Percentiles rank a stretch among this genome's conserved stretches.
These are phyloP conservation scores for Bufo bufo DNA, from an alignment of 2,113 vertebrate genomes.

Conservation along the genomic window DNA sequence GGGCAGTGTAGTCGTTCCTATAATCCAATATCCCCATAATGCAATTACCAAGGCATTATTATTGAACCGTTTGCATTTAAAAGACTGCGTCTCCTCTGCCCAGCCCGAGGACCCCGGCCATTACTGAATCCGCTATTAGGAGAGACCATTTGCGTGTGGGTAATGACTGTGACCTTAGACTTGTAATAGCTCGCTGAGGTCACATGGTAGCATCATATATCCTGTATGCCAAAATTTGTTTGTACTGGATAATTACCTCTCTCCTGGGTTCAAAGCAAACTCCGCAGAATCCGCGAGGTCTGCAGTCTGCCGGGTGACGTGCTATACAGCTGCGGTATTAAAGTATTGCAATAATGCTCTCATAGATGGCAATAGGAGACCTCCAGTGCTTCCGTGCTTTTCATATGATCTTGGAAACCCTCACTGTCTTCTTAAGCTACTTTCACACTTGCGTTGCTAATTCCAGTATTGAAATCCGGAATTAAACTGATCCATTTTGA, in stretches of 20 bases:
- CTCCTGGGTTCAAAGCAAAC: background rate
- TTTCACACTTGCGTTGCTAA: no score
- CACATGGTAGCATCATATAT: background rate
- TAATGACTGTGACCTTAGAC: slow-evolving; percentile 45
- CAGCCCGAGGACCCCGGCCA: background rate
- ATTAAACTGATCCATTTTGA: no score
- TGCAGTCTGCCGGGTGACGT: background rate
- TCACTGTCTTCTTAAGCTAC: no score
- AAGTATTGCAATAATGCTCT: no score
- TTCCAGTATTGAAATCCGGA: no score
- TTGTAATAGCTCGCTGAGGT: background rate
- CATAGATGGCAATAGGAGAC: no score
- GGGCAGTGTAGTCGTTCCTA: background rate
- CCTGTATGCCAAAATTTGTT: background rate
- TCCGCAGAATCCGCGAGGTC: background rate
- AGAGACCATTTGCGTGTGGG: slow-evolving; percentile 5
- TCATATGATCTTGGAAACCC: no score
- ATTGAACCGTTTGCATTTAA: slow-evolving; percentile 42
- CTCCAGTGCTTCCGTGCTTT: no score
- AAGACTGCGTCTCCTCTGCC: background rate
- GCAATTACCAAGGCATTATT: slow-evolving; percentile 22
- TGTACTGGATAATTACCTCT: background rate
- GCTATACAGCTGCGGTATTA: no score
- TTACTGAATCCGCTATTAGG: slow-evolving; percentile 1
- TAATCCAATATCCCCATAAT: slow-evolving; percentile 36